Percentiles rank a stretch among this genome's conserved stretches.
phyloP scores from a whole-genome alignment of 2,797 vertebrate species.

The Poecilia gillii region DNA sequence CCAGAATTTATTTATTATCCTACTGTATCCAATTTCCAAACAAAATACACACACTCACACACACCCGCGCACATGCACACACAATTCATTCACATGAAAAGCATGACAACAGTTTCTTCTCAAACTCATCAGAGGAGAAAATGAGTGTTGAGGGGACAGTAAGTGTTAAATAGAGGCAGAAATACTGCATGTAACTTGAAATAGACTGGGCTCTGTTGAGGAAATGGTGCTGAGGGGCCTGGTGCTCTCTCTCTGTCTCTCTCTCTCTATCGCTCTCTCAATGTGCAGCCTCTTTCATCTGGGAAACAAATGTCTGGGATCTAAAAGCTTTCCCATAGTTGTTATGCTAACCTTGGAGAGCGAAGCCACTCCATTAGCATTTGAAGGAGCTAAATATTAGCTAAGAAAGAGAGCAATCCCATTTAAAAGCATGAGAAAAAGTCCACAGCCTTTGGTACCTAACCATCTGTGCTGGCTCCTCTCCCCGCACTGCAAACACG shows the following conservation, averaged over 20 bases:
- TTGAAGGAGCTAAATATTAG: conserved; percentile 99
- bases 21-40: conserved; percentile 33
- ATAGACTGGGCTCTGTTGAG: conserved; percentile 86
- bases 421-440: conserved; percentile 98
- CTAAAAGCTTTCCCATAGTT: conserved; percentile 97
- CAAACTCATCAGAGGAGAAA: conserved; percentile 58
- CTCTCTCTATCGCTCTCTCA: conserved; percentile 73
- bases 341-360: conserved; percentile 99
- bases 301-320: conserved; percentile 97
- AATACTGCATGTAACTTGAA: conserved; percentile 86
- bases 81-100: conserved; percentile 53
- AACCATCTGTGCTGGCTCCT: conserved; percentile 92
- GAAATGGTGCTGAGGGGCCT: conserved; percentile 77
- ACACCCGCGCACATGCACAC: neutral
- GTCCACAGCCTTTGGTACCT: conserved; percentile 86
- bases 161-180: conserved; percentile 76
- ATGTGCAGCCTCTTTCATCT: conserved; percentile 89
- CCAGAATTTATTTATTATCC: conserved; percentile 63
- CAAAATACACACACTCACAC: conserved; percentile 6
- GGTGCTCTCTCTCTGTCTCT: conserved; percentile 46
- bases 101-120: conserved; percentile 46
- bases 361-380: conserved; percentile 96
- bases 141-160: conserved; percentile 53
- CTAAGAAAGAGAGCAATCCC: conserved; percentile 92
- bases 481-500: conserved; percentile 80